Conservation (phyloP, 2,888 invertebrate species). For the Colostygia pectinataria region DNA sequence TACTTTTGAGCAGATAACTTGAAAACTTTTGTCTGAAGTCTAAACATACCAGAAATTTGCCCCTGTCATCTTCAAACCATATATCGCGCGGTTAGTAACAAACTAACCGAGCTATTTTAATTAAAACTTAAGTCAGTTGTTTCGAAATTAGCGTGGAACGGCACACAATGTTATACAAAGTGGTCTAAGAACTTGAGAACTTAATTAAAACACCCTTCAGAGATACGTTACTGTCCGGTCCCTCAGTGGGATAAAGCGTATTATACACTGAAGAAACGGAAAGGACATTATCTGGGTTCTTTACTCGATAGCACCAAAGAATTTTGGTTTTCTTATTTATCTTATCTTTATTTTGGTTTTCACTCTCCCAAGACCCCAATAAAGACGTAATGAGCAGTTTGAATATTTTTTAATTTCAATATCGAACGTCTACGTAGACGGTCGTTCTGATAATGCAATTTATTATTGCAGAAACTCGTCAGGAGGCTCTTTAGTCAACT, state of each 20-base stretch:
- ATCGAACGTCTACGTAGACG: no score
- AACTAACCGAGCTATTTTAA: constrained; percentile 50
- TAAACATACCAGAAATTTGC: constrained; percentile 18
- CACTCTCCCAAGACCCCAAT: no score
- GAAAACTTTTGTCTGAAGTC: constrained; percentile 12
- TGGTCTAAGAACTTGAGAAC: constrained; percentile 51
- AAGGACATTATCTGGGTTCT: background rate
- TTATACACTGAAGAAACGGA: background rate
- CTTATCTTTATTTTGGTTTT: no score
- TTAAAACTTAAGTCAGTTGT: constrained; percentile 57
- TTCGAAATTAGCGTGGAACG: constrained; percentile 46
- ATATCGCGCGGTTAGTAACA: constrained; percentile 38
- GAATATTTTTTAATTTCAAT: no score
- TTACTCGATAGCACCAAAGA: no score
- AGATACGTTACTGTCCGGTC: constrained; percentile 36
- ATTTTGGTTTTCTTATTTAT: no score
- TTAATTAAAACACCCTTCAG: constrained; percentile 50
- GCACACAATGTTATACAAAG: constrained; percentile 42
- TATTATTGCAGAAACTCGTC: no score
- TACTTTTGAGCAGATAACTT: background rate
- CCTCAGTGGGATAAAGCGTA: constrained; percentile 5
- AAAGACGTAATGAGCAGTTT: no score
- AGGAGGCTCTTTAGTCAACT: no score
- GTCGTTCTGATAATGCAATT: no score
- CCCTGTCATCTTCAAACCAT: constrained; percentile 30